Base-by-base conservation (phyloP, 92 coral and sea anemone genomes). In the Parazoanthus swiftii region DNA sequence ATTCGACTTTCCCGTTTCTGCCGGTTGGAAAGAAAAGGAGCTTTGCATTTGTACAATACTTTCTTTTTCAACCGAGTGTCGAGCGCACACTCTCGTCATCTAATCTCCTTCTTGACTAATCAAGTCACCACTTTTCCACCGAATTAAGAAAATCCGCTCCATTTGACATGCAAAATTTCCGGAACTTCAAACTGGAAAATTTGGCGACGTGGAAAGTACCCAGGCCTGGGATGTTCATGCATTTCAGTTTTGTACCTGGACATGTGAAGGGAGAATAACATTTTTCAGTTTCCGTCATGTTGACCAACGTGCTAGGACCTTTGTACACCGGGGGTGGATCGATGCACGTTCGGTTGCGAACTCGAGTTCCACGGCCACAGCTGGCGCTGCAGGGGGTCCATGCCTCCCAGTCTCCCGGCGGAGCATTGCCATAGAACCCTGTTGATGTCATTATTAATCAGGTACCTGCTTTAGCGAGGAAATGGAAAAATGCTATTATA, bases 311-410 rank as follows among this genome's bases (percentile, higher is more conserved):
- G 26, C 65, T 86, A 5, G 59, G 83, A 5, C 71, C 79, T 63
- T 86, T 86, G 23, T 74, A 51, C 43, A 77, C 86, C 42, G 89
- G 88, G 16, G 89, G 91, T 44, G 92, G 83, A 80, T 86, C 79
- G 8, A 89, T 58, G 44, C 94, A 92, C 16, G 91, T 79, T 37
- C 94, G 92, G 82, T 78, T 89, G 39, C 94, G 85, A 21, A 42
- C 43, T 71, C 86, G 90, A 15, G 77, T 14, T 54, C 94, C 94
- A 18, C 63, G 71, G 42, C 89, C 94, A 85, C 94, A 92, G 23
- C 76, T 74, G 36, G 77, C 82, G 74, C 86, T 92, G 67, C 94
- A 92, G 77, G 90, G 79, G 46, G 92, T 59, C 94, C 94, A 92
- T 4, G 87, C 46, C 15, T 89, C 92, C 94, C 94, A 92, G 4